Percentiles rank a stretch among this genome's conserved stretches.
Evolutionary conservation across 2,113 vertebrate genomes (phyloP).

Genomic region (Zosterops lateralis): DNA sequence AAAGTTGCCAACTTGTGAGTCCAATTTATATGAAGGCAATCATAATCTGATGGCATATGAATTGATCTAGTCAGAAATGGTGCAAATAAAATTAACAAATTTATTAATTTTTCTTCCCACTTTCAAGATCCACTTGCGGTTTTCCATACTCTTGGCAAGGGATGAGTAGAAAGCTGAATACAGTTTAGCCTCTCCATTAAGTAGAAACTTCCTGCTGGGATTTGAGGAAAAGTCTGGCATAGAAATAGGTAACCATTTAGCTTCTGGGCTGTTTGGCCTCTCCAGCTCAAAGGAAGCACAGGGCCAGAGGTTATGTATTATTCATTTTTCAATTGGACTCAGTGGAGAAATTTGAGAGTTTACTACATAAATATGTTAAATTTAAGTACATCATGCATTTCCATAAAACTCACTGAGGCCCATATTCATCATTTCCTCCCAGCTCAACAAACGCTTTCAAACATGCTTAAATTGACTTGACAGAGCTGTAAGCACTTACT

Average conservation of each 20-base stretch:
- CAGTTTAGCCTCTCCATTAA: constrained; percentile 31
- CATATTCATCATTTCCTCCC: constrained; percentile 18
- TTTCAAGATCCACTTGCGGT: constrained; percentile 9
- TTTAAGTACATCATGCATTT: constrained; percentile 34
- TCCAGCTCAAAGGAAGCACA: constrained; percentile 7
- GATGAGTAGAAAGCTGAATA: constrained; percentile 32
- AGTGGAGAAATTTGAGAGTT: constrained; percentile 39
- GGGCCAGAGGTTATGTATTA: constrained; percentile 41
- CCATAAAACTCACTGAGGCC: constrained; percentile 15
- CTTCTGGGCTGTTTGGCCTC: constrained; percentile 56
- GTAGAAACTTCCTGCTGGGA: constrained; percentile 49
- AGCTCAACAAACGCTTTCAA: constrained; percentile 29
- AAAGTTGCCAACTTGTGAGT: constrained; percentile 63
- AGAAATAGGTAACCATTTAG: constrained; percentile 62
- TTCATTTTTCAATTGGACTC: constrained; percentile 59
- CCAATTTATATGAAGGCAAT: constrained; percentile 62
- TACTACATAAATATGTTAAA: constrained; percentile 55
- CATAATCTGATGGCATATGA: constrained; percentile 49
- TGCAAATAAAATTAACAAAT: constrained; percentile 67
- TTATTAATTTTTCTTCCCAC: constrained; percentile 2
- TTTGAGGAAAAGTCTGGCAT: constrained; percentile 48
- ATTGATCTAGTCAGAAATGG: constrained; percentile 63
- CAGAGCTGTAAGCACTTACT: not conserved
- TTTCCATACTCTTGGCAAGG: constrained; percentile 13
- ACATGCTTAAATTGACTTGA: not conserved